Conservation (phyloP, 2,888 invertebrate species). For the Cosmia trapezina region DNA sequence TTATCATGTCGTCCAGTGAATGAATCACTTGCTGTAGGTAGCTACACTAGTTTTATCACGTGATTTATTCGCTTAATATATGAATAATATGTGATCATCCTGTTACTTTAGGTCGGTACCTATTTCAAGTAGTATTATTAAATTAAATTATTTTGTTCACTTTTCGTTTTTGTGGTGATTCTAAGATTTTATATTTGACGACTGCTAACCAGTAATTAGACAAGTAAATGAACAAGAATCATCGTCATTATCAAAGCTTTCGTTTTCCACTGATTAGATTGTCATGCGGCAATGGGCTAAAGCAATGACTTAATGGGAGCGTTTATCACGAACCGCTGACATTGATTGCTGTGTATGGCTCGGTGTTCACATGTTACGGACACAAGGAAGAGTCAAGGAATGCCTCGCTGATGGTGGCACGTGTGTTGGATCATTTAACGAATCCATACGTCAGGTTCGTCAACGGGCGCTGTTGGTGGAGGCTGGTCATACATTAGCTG, state of each 20-base stretch:
- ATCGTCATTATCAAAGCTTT: background rate
- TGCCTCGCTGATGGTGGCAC: too few relatives aligned
- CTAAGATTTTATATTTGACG: background rate
- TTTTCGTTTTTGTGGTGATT: background rate
- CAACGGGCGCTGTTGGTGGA: too few relatives aligned
- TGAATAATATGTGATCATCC: background rate
- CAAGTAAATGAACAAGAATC: background rate
- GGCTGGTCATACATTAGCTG: too few relatives aligned
- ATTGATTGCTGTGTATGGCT: conserved; percentile 20
- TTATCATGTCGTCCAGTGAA: background rate
- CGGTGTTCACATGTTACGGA: conserved; percentile 4
- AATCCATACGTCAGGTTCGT: too few relatives aligned
- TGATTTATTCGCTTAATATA: background rate
- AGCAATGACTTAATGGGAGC: conserved; percentile 2
- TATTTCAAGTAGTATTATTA: background rate
- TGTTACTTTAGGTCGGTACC: background rate
- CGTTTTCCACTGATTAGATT: background rate
- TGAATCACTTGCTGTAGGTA: background rate
- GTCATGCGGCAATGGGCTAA: background rate
- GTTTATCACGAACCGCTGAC: conserved; percentile 17
- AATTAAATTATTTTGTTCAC: background rate
- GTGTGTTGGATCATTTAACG: too few relatives aligned
- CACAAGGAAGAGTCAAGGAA: conserved; percentile 9
- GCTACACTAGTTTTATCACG: background rate
- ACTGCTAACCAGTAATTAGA: background rate